A percentile compares a stretch with the other conserved stretches of the same genome.
phyloP scores from a whole-genome alignment of 2,888 invertebrate species.

The Campoplex nolae region DNA sequence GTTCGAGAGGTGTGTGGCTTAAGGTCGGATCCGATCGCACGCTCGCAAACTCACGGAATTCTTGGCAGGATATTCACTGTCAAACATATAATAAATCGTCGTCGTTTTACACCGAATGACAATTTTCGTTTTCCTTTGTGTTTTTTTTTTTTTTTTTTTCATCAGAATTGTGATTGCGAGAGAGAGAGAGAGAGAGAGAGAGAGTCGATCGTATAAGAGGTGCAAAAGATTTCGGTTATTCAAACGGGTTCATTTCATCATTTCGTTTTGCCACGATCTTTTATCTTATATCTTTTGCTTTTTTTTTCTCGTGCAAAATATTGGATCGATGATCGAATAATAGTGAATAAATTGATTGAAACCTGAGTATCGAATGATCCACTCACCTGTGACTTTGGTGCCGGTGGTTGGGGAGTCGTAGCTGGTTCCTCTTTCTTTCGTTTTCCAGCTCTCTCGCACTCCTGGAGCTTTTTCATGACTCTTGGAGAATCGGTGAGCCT shows the following conservation, averaged over 20 bases:
- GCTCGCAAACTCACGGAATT: constrained; percentile 72
- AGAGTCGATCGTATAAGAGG: background rate
- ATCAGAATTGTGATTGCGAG: constrained; percentile 7
- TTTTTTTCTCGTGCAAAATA: background rate
- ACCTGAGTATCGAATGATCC: constrained; percentile 61
- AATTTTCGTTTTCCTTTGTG: constrained; percentile 14
- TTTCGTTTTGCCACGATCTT: constrained; percentile 18
- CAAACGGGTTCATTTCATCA: constrained; percentile 22
- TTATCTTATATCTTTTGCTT: background rate
- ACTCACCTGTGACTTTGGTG: constrained; percentile 86
- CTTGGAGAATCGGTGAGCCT: constrained; percentile 94
- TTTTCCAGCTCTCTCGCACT: constrained; percentile 89
- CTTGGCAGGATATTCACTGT: constrained; percentile 77
- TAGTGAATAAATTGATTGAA: constrained; percentile 18
- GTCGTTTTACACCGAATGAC: constrained; percentile 54
- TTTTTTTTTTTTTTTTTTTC: background rate
- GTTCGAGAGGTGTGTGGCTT: constrained; percentile 65
- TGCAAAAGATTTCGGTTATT: constrained; percentile 46
- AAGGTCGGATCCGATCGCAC: constrained; percentile 73
- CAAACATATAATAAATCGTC: constrained; percentile 74
- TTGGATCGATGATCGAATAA: constrained; percentile 5
- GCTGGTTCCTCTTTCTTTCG: constrained; percentile 91
- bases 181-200: constrained; percentile 33
- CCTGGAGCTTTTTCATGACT: constrained; percentile 95
- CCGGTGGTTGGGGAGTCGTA: constrained; percentile 86